Evolutionary conservation across 2,113 vertebrate species (phyloP).

Genomic region (Callospermophilus lateralis): DNA sequence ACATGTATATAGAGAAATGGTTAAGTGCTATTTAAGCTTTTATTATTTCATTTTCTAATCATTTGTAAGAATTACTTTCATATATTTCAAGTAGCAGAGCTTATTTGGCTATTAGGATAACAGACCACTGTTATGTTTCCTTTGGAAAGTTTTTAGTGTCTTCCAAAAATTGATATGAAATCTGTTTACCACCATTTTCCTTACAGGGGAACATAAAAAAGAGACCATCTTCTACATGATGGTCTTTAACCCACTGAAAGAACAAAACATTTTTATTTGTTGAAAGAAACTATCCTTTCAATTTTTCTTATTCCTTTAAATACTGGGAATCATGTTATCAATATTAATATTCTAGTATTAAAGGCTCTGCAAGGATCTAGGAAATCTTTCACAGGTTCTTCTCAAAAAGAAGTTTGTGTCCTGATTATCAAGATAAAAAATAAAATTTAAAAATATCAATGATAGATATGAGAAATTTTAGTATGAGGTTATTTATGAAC

Average conservation of each 20-base stretch:
- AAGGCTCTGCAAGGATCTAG: neutral
- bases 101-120: neutral
- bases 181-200: neutral
- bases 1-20: too few species aligned
- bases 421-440: neutral
- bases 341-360: neutral
- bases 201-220: neutral
- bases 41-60: conserved; percentile 24
- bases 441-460: neutral
- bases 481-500: neutral
- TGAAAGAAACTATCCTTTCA: neutral
- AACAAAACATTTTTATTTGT: neutral
- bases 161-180: neutral
- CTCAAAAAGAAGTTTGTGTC: neutral
- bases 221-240: neutral
- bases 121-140: neutral
- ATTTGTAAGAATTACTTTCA: neutral
- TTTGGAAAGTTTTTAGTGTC: neutral
- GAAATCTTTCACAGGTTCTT: neutral
- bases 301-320: neutral
- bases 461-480: neutral
- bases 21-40: neutral
- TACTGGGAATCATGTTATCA: neutral
- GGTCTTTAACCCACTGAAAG: neutral
- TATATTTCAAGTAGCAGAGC: neutral